A percentile compares a stretch with the other conserved stretches of the same genome.
Conservation (phyloP, 1,140 invertebrate species). For the silkworm (Bombyx mori) region ASM3026992v2 NC_085109.1:6204001-6204500, state of each 20-base stretch:
- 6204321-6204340: conserved; percentile 3
- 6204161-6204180: no score
- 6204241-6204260: neutral
- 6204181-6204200: no score
- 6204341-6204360: neutral
- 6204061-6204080: no score
- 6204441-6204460: conserved; percentile 22
- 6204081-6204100: no score
- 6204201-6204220: conserved; percentile 2
- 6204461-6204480: conserved; percentile 23
- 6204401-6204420: conserved; percentile 19
- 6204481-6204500: conserved; percentile 10
- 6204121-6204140: no score
- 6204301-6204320: conserved; percentile 4
- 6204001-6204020: no score
- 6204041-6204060: no score
- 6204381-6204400: conserved; percentile 12
- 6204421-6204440: conserved; percentile 17
- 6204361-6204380: conserved; percentile 11
- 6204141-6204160: no score
- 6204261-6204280: conserved; percentile 1
- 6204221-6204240: neutral
- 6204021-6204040: no score
- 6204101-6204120: no score
- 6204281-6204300: neutral